phyloP scores from a whole-genome alignment of 2,888 invertebrate species.

The Meta bourneti region DNA sequence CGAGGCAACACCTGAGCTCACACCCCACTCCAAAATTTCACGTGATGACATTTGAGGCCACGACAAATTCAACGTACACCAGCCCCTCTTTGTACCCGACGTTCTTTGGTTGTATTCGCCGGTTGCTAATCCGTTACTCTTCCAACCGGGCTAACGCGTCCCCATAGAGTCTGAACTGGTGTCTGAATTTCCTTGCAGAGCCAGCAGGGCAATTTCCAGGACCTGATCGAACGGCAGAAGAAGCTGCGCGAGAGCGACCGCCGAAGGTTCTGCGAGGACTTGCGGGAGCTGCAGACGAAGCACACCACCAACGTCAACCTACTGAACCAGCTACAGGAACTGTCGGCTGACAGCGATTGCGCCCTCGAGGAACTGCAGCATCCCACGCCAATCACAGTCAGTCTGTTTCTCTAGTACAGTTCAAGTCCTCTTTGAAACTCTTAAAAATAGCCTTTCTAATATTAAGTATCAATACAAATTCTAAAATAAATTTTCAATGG shows the following conservation, averaged over 20 bases:
- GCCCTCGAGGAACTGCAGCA: background rate
- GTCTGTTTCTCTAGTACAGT: background rate
- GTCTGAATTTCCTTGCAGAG: background rate
- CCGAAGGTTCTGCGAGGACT: slow-evolving; percentile 16
- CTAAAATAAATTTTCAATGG: too few relatives aligned
- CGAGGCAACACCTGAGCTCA: too few relatives aligned
- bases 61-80: too few relatives aligned
- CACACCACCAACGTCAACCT: background rate
- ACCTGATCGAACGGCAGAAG: slow-evolving; percentile 40
- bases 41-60: too few relatives aligned
- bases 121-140: too few relatives aligned
- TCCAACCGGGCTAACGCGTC: too few relatives aligned
- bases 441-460: too few relatives aligned
- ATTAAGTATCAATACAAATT: too few relatives aligned
- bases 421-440: background rate
- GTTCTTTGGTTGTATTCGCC: too few relatives aligned
- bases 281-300: slow-evolving; percentile 8
- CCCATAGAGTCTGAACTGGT: too few relatives aligned
- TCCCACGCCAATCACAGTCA: background rate
- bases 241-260: slow-evolving; percentile 12
- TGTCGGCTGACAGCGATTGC: background rate
- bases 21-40: too few relatives aligned
- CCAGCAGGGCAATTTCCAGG: slow-evolving; percentile 32
- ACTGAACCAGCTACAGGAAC: slow-evolving; percentile 1
- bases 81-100: too few relatives aligned